Evolutionary conservation across 2,888 invertebrate species (phyloP).

Genomic region (Allacma fusca): DNA sequence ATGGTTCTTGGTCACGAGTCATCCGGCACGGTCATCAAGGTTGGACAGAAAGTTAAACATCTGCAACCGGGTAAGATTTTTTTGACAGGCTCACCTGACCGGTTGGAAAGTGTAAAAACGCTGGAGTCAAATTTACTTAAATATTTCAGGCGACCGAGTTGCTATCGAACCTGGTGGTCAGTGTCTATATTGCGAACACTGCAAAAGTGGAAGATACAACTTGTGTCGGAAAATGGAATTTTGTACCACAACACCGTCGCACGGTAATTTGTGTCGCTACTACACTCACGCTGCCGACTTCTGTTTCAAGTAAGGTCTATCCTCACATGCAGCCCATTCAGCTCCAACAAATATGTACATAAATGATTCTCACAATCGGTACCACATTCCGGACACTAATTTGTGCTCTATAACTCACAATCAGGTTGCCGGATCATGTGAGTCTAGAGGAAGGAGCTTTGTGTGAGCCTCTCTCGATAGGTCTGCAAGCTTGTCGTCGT

Average conservation of each 20-base stretch:
- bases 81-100: no score
- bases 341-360: no score
- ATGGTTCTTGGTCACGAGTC: slow-evolving; percentile 97
- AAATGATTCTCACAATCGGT: no score
- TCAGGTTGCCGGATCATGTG: slow-evolving; percentile 88
- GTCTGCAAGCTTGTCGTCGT: slow-evolving; percentile 92
- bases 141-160: slow-evolving; percentile 68
- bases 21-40: slow-evolving; percentile 72
- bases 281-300: slow-evolving; percentile 91
- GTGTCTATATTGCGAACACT: slow-evolving; percentile 83
- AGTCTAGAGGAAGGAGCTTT: slow-evolving; percentile 91
- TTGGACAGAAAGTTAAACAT: slow-evolving; percentile 69
- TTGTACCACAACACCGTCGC: slow-evolving; percentile 92
- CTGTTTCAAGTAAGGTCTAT: slow-evolving; percentile 87
- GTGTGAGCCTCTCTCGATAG: slow-evolving; percentile 91
- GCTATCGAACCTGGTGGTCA: slow-evolving; percentile 94
- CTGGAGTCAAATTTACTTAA: no score
- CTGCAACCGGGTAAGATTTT: slow-evolving; percentile 71
- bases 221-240: slow-evolving; percentile 86
- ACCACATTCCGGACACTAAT: no score
- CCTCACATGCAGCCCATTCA: no score
- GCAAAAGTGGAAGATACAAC: slow-evolving; percentile 91
- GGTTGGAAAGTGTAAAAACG: no score
- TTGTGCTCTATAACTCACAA: no score
- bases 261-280: no score